phyloP scores from a whole-genome alignment of 2,888 invertebrate species.

The Papilio elwesi region DNA sequence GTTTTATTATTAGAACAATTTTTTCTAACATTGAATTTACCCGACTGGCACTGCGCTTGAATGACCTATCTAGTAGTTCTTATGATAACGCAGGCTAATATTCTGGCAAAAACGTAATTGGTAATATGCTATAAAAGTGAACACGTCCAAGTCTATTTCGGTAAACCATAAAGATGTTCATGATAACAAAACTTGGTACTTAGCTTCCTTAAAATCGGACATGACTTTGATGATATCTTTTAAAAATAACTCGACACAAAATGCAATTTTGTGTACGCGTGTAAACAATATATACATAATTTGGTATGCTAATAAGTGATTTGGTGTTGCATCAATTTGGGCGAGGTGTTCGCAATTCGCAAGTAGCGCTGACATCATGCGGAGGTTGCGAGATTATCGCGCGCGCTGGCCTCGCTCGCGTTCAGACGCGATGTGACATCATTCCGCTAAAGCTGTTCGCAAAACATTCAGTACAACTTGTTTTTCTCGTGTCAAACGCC shows the following conservation, averaged over 20 bases:
- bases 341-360: conserved; percentile 50
- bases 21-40: too few relatives aligned
- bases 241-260: neutral
- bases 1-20: too few relatives aligned
- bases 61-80: too few relatives aligned
- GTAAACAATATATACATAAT: neutral
- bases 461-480: conserved; percentile 45
- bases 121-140: too few relatives aligned
- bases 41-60: too few relatives aligned
- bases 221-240: too few relatives aligned
- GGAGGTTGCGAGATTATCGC: conserved; percentile 73
- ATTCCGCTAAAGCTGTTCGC: conserved; percentile 53
- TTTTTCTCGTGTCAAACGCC: conserved; percentile 49
- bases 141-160: too few relatives aligned
- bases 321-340: conserved; percentile 50
- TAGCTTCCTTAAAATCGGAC: too few relatives aligned
- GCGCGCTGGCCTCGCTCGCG: conserved; percentile 64
- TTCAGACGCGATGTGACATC: conserved; percentile 75
- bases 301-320: conserved; percentile 40
- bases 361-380: conserved; percentile 68
- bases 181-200: too few relatives aligned
- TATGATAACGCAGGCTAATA: too few relatives aligned
- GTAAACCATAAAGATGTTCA: too few relatives aligned
- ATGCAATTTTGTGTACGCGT: conserved; percentile 1
- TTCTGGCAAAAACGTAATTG: too few relatives aligned